Evolutionary conservation across 1,140 invertebrate genomes (phyloP).

Genomic region (Atta texana): DNA sequence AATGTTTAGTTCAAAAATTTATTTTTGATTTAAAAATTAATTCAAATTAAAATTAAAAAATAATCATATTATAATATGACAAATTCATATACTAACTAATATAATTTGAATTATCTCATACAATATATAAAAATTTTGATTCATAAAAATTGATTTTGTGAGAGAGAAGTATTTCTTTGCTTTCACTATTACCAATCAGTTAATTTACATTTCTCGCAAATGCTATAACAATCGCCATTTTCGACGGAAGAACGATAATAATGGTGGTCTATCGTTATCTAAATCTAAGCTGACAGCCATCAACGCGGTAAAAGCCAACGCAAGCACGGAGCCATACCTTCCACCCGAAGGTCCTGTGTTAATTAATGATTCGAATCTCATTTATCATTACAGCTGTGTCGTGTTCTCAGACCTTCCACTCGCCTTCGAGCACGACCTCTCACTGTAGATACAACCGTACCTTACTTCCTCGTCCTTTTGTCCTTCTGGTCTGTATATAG

Average conservation of each 20-base stretch:
- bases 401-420: conserved; percentile 56
- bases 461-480: conserved; percentile 41
- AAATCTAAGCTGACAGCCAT: conserved; percentile 63
- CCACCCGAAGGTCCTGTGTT: conserved; percentile 58
- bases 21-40: neutral
- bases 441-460: conserved; percentile 57
- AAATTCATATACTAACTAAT: neutral
- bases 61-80: neutral
- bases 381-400: conserved; percentile 77
- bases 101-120: neutral
- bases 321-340: conserved; percentile 39
- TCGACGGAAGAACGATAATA: conserved; percentile 47
- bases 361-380: conserved; percentile 81
- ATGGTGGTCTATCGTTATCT: conserved; percentile 13
- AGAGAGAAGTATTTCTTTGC: neutral
- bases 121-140: too few species aligned
- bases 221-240: conserved; percentile 35
- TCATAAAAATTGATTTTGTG: conserved; percentile 25
- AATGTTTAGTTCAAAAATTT: neutral
- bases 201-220: conserved; percentile 47
- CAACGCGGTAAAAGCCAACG: conserved; percentile 55
- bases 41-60: neutral
- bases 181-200: neutral
- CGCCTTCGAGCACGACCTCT: conserved; percentile 61
- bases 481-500: conserved; percentile 22